Percentiles rank a stretch among this genome's conserved stretches.
These are phyloP conservation scores for Mareca penelope DNA, from an alignment of 2,797 vertebrate species.

Conservation along the genomic window DNA sequence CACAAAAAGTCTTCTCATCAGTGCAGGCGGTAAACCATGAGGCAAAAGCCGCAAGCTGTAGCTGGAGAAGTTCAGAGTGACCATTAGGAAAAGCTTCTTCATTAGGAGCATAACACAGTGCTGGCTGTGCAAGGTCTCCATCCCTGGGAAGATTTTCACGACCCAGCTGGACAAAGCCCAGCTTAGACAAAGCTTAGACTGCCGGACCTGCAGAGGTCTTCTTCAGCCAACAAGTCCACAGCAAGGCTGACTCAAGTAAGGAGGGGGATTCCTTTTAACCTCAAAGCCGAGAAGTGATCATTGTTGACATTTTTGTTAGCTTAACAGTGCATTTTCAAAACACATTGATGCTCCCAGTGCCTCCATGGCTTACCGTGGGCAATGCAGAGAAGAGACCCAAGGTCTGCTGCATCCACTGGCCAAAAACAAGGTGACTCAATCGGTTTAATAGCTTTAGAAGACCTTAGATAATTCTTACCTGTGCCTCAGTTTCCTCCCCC, in stretches of 20 bases:
- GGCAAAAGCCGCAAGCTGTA: background rate
- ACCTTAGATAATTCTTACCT: slow-evolving; percentile 51
- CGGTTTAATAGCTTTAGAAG: background rate
- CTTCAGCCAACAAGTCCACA: background rate
- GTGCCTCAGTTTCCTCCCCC: slow-evolving; percentile 51
- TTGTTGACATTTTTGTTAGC: background rate
- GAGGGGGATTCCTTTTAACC: background rate
- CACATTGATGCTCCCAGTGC: background rate
- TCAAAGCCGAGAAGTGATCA: background rate
- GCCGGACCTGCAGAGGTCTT: background rate
- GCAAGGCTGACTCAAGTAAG: background rate
- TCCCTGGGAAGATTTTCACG: background rate
- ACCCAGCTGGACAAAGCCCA: background rate
- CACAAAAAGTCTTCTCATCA: background rate
- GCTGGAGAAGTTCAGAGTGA: background rate
- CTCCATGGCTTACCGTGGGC: background rate
- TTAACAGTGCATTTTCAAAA: background rate
- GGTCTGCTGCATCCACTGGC: background rate
- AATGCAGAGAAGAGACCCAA: background rate
- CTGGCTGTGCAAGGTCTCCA: background rate
- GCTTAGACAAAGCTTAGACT: no score
- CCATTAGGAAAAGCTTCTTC: background rate
- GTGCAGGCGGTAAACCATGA: background rate
- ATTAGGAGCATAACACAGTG: background rate
- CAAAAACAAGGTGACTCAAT: slow-evolving; percentile 42